Evolutionary conservation across 2,888 invertebrate species (phyloP).

Genomic region (Xanthorhoe spadicearia): DNA sequence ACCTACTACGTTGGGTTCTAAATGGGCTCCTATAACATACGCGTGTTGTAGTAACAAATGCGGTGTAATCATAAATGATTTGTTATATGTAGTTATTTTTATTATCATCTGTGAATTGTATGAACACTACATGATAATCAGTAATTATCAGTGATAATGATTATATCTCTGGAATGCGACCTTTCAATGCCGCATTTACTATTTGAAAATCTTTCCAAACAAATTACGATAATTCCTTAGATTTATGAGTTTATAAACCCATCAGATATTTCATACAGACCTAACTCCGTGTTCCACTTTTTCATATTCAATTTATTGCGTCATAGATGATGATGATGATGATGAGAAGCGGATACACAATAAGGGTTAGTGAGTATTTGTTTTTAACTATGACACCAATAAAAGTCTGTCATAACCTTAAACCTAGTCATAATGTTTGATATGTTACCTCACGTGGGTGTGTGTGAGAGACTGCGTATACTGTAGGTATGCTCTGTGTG

Average conservation of each 20-base stretch:
- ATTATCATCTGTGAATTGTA: slow-evolving; percentile 13
- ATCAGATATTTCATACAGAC: neutral
- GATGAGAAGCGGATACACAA: slow-evolving; percentile 3
- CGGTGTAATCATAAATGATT: neutral
- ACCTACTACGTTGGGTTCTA: neutral
- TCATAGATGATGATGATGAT: neutral
- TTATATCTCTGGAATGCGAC: slow-evolving; percentile 55
- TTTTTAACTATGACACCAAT: slow-evolving; percentile 51
- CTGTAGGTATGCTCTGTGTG: slow-evolving; percentile 56
- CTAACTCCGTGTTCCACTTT: neutral
- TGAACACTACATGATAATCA: slow-evolving; percentile 22
- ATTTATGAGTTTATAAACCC: neutral
- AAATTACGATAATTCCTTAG: neutral
- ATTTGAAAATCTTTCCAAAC: neutral
- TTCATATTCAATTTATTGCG: neutral
- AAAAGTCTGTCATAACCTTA: slow-evolving; percentile 56
- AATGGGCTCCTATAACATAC: neutral
- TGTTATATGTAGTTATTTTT: neutral
- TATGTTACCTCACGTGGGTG: slow-evolving; percentile 52
- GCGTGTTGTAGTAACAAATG: neutral
- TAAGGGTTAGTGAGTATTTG: slow-evolving; percentile 25
- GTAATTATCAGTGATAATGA: slow-evolving; percentile 29
- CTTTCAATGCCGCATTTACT: slow-evolving; percentile 44
- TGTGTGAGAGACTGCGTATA: slow-evolving; percentile 51
- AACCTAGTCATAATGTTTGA: slow-evolving; percentile 49